These are phyloP conservation scores for Campopleginae sp. DNA, from an alignment of 2,888 invertebrate genomes.

Conservation along the genomic window DNA sequence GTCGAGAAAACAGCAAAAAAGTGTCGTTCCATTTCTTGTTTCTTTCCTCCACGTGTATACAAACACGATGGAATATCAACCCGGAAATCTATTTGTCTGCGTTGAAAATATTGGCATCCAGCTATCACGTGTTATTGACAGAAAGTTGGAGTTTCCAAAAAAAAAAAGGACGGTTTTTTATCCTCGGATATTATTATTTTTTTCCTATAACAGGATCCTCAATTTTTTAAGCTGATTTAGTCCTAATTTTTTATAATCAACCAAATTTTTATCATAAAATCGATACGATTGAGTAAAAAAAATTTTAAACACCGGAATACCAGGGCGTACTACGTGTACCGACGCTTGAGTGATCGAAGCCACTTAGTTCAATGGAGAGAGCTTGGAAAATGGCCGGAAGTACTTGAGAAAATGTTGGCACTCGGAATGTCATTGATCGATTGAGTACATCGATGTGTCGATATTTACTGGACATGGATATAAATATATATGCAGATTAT, in stretches of 20 bases:
- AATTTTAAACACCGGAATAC: too few species aligned
- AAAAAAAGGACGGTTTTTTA: background rate
- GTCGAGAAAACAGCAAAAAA: slow-evolving; percentile 61
- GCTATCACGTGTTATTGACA: background rate
- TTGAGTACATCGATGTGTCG: slow-evolving; percentile 3
- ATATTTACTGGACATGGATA: background rate
- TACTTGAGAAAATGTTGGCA: slow-evolving; percentile 40
- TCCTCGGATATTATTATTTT: too few species aligned
- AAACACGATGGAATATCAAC: slow-evolving; percentile 55
- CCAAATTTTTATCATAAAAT: background rate
- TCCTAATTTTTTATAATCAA: background rate
- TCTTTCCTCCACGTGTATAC: slow-evolving; percentile 23
- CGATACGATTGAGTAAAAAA: background rate
- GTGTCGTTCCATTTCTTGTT: slow-evolving; percentile 10
- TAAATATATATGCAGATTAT: background rate
- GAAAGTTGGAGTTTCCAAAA: background rate
- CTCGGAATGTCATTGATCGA: slow-evolving; percentile 62
- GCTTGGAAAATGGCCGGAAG: slow-evolving; percentile 47
- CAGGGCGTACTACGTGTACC: background rate
- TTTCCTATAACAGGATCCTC: too few species aligned
- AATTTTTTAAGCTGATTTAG: background rate
- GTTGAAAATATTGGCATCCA: background rate
- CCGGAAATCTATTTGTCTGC: slow-evolving; percentile 60
- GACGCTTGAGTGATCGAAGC: slow-evolving; percentile 37
- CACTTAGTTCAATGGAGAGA: slow-evolving; percentile 42